Evolutionary conservation across 1,140 invertebrate genomes (phyloP).

Genomic region (Pissodes strobi): DNA sequence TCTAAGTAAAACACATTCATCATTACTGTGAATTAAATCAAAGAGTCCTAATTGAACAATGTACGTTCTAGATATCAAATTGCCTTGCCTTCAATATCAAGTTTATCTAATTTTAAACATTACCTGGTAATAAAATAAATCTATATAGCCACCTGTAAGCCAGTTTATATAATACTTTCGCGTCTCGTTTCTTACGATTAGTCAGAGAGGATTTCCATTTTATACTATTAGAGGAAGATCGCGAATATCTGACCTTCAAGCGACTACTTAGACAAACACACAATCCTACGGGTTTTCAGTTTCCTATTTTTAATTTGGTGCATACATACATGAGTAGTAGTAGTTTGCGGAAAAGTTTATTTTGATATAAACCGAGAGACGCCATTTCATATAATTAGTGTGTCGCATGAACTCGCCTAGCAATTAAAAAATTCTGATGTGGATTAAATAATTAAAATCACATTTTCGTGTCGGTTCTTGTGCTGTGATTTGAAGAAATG

Average conservation of each 20-base stretch:
- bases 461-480: too few species aligned
- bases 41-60: too few species aligned
- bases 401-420: neutral
- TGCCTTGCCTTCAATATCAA: too few species aligned
- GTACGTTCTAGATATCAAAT: too few species aligned
- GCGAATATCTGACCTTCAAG: slow-evolving; percentile 3
- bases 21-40: too few species aligned
- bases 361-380: neutral
- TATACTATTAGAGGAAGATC: slow-evolving; percentile 9
- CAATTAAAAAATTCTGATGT: neutral
- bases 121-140: slow-evolving; percentile 7
- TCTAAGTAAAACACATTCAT: too few species aligned
- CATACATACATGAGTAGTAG: neutral
- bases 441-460: too few species aligned
- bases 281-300: slow-evolving; percentile 9
- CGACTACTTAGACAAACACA: slow-evolving; percentile 1
- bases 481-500: too few species aligned
- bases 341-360: slow-evolving; percentile 1
- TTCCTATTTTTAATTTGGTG: slow-evolving; percentile 4
- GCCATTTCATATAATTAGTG: slow-evolving; percentile 3
- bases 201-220: slow-evolving; percentile 22
- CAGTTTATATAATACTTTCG: slow-evolving; percentile 12
- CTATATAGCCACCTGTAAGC: slow-evolving; percentile 8
- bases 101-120: slow-evolving; percentile 9
- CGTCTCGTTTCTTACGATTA: slow-evolving; percentile 10